phyloP scores from a whole-genome alignment of 2,113 vertebrate species.

The Pygoscelis antarcticus region DNA sequence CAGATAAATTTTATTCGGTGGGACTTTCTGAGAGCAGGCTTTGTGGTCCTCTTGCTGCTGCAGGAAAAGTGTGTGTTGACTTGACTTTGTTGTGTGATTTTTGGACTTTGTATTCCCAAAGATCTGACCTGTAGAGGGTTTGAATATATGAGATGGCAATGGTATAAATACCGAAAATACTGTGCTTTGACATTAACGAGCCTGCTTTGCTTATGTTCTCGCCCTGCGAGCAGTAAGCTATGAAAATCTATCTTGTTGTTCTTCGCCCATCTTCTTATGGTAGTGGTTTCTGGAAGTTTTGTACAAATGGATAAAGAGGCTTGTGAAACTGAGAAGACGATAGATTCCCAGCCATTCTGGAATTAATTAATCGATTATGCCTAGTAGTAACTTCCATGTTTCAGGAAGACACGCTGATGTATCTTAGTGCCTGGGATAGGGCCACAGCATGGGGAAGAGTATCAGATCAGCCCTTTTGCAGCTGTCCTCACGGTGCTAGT shows the following conservation, averaged over 20 bases:
- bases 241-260: neutral
- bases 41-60: neutral
- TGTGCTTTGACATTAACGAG: neutral
- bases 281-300: neutral
- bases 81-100: neutral
- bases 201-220: neutral
- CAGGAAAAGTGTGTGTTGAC: neutral
- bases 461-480: neutral
- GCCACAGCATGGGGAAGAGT: neutral
- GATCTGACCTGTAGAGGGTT: neutral
- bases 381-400: neutral
- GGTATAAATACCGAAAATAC: neutral
- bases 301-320: neutral
- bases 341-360: neutral
- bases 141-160: neutral
- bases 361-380: neutral
- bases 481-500: fast-evolving
- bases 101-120: neutral
- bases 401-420: neutral
- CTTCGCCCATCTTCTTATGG: neutral
- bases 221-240: neutral
- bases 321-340: neutral
- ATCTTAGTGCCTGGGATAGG: neutral
- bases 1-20: neutral
- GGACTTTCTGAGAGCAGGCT: neutral